A percentile compares a stretch with the other conserved stretches of the same genome.
Evolutionary conservation across 2,797 vertebrate genomes (phyloP).

Genomic region (Sardinella longiceps): DNA sequence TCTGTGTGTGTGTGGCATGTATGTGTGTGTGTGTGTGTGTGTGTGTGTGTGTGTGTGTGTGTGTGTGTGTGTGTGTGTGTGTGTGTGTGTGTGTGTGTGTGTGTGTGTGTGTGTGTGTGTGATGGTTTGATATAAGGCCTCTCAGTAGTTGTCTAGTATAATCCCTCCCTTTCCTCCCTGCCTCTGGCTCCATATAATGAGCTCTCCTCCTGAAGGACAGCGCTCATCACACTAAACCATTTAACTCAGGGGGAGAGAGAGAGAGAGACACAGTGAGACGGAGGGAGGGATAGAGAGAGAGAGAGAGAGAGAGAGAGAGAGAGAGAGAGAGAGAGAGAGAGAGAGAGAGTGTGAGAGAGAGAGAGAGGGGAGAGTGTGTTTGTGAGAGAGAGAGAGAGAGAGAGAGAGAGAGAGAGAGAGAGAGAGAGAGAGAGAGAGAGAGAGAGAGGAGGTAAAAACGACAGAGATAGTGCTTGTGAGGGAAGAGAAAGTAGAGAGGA

Average conservation of each 20-base stretch:
- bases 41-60: background rate
- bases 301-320: slow-evolving; percentile 35
- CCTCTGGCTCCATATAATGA: slow-evolving; percentile 60
- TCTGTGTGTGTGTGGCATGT: background rate
- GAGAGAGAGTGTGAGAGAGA: slow-evolving; percentile 27
- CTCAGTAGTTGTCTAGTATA: slow-evolving; percentile 67
- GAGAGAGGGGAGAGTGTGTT: background rate
- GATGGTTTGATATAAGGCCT: slow-evolving; percentile 64
- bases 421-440: background rate
- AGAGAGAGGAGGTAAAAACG: background rate
- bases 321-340: slow-evolving; percentile 25
- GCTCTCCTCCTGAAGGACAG: slow-evolving; percentile 56
- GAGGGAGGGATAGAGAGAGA: slow-evolving; percentile 26
- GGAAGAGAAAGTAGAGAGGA: background rate
- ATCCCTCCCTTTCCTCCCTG: slow-evolving; percentile 67
- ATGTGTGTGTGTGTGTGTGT: background rate
- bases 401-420: background rate
- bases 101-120: slow-evolving; percentile 42
- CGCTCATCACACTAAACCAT: slow-evolving; percentile 49
- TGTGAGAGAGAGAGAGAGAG: background rate
- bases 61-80: background rate
- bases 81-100: slow-evolving; percentile 32
- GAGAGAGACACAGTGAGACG: slow-evolving; percentile 29
- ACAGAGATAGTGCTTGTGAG: background rate
- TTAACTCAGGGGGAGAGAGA: slow-evolving; percentile 36